Conservation (phyloP, 2,888 invertebrate species). For the Ormyrus nitidulus region DNA sequence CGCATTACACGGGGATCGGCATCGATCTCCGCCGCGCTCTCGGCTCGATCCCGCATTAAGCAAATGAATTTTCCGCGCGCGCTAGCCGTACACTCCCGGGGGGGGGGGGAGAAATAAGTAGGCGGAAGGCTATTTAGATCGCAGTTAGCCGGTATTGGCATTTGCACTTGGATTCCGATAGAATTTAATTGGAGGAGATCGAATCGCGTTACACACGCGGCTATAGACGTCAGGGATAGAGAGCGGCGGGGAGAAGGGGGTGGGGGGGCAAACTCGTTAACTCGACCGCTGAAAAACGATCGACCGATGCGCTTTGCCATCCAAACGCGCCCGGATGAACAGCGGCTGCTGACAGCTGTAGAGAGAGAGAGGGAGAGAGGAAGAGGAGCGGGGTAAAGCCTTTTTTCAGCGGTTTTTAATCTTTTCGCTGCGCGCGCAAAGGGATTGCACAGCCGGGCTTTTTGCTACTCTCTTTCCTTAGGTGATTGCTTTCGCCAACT, state of each 20-base stretch:
- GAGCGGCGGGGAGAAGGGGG: too few species aligned
- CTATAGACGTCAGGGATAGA: too few species aligned
- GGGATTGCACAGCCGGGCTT: not conserved
- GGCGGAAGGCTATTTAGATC: slow-evolving; percentile 56
- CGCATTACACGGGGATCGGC: slow-evolving; percentile 1
- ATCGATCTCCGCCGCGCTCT: not conserved
- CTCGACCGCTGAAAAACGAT: slow-evolving; percentile 57
- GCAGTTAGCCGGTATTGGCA: slow-evolving; percentile 71
- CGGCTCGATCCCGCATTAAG: too few species aligned
- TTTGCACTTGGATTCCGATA: slow-evolving; percentile 72
- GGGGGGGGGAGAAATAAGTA: too few species aligned
- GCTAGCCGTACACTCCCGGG: slow-evolving; percentile 70
- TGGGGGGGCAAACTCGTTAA: slow-evolving; percentile 22
- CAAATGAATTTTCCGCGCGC: slow-evolving; percentile 59
- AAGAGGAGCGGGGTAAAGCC: not conserved
- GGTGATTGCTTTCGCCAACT: not conserved
- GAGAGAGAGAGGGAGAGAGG: slow-evolving; percentile 25
- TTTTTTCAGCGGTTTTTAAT: slow-evolving; percentile 33
- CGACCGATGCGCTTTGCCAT: not conserved
- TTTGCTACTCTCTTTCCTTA: not conserved
- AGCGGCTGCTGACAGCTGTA: slow-evolving; percentile 30
- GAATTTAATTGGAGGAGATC: slow-evolving; percentile 74
- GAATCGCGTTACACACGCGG: slow-evolving; percentile 57
- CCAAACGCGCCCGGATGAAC: not conserved
- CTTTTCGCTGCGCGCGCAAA: slow-evolving; percentile 1